Conservation (phyloP, 2,888 invertebrate genomes). For the Trilocha varians region DNA sequence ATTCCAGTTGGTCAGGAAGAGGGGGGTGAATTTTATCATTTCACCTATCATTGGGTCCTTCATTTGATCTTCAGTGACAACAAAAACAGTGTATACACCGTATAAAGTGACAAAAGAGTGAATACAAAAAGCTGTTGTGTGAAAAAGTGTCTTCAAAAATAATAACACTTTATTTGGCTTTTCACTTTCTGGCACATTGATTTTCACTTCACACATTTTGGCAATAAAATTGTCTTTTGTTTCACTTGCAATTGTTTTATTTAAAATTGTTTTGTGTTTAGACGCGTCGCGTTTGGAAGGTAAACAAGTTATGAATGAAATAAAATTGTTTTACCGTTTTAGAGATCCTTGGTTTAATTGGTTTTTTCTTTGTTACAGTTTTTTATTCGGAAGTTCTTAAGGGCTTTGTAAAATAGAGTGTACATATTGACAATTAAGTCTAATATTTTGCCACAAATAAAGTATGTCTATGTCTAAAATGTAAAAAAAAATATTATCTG, state of each 20-base stretch:
- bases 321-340: not conserved
- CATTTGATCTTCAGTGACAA: slow-evolving; percentile 13
- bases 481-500: too few species aligned
- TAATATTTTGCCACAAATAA: too few species aligned
- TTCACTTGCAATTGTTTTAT: not conserved
- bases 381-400: not conserved
- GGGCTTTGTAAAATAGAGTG: too few species aligned
- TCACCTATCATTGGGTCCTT: slow-evolving; percentile 17
- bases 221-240: not conserved
- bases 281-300: not conserved
- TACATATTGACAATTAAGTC: too few species aligned
- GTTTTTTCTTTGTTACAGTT: not conserved
- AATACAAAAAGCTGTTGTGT: slow-evolving; percentile 7
- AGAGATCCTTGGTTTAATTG: not conserved
- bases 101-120: slow-evolving; percentile 9
- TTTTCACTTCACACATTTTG: slow-evolving; percentile 22
- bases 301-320: not conserved
- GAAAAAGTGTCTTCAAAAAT: slow-evolving; percentile 11
- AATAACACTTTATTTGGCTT: not conserved
- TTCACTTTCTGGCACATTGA: slow-evolving; percentile 8
- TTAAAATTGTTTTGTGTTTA: not conserved
- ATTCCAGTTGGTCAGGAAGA: slow-evolving; percentile 43
- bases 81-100: slow-evolving; percentile 8
- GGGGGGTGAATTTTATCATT: slow-evolving; percentile 22
- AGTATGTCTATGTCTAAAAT: too few species aligned